Base-by-base conservation (phyloP, 2,113 vertebrate genomes). In the Brachirus orientalis region DNA sequence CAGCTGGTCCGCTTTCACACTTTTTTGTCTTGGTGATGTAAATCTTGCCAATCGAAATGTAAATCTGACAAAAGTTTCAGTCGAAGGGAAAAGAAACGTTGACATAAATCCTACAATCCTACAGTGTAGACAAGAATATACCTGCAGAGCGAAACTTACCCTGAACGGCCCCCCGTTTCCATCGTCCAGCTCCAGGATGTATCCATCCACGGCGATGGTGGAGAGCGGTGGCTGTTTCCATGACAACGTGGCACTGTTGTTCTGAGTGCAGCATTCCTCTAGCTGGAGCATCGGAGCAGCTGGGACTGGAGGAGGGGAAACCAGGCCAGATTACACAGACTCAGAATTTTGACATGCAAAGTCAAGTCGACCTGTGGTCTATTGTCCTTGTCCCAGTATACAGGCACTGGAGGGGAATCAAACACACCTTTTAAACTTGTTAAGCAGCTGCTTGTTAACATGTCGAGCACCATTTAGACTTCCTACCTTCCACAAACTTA, bases 181-280 rank as follows among this genome's bases (percentile, higher is more conserved):
- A 0, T 99, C 98, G 1, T 99, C 98, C 69, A 99, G 93, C 90
- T 99, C 98, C 75, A 99, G 92, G 81, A 99, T 98, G 88, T 99
- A 99, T 0, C 98, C 98, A 0, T 99, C 98, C 10, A 96, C 97
- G 20, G 92, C 86, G 79, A 98, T 95, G 1, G 94, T 93, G 10
- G 98, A 99, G 73, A 99, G 92, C 0, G 97, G 96, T 0, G 97
- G 97, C 91, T 99, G 97, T 84, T 99, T 99, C 98, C 98, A 99
- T 63, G 97, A 99, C 90, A 99, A 84, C 0, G 97, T 99, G 17
- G 95, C 96, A 0, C 98, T 98, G 94, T 97, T 99, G 93, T 96
- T 99, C 88, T 96, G 95, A 75, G 96, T 98, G 84, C 96, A 98
- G 62, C 97, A 98, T 70, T 99, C 98, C 83, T 99, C 98, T 59